Percentiles rank a stretch among this genome's conserved stretches.
Conservation (phyloP, 2,113 vertebrate species). For the Plotosus lineatus region DNA sequence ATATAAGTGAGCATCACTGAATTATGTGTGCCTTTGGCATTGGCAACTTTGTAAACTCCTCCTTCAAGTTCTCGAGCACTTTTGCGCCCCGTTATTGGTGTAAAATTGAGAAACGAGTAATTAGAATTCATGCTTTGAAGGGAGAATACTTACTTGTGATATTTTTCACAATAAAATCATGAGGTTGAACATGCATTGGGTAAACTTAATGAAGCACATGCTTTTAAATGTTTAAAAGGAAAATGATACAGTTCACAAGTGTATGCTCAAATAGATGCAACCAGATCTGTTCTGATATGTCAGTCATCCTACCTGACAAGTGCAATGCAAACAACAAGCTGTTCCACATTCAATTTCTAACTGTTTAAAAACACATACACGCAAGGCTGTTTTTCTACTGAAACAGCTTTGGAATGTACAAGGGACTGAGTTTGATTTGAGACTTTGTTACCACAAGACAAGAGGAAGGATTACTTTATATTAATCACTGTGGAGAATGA, state of each 20-base stretch:
- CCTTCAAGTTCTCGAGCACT: too few species aligned
- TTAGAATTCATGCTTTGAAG: too few species aligned
- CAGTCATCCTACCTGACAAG: background rate
- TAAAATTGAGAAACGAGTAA: too few species aligned
- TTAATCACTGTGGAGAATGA: slow-evolving; percentile 27
- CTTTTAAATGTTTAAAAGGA: too few species aligned
- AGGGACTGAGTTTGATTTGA: background rate
- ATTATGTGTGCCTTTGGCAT: too few species aligned
- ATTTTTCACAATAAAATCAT: too few species aligned
- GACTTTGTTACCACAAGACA: slow-evolving; percentile 13
- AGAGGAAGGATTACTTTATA: slow-evolving; percentile 20
- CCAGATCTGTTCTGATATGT: background rate
- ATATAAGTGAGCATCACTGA: too few species aligned
- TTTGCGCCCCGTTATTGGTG: too few species aligned
- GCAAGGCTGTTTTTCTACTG: background rate
- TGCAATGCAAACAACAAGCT: background rate
- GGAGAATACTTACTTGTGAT: too few species aligned
- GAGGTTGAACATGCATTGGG: too few species aligned
- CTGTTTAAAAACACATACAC: background rate
- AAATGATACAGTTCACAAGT: background rate
- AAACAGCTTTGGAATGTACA: background rate
- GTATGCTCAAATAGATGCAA: background rate
- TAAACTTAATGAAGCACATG: too few species aligned
- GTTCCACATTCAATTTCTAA: background rate
- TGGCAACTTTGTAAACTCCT: too few species aligned